These are phyloP conservation scores for Loris lydekkerianus DNA, from an alignment of 2,797 vertebrate genomes.

Conservation along the genomic window DNA sequence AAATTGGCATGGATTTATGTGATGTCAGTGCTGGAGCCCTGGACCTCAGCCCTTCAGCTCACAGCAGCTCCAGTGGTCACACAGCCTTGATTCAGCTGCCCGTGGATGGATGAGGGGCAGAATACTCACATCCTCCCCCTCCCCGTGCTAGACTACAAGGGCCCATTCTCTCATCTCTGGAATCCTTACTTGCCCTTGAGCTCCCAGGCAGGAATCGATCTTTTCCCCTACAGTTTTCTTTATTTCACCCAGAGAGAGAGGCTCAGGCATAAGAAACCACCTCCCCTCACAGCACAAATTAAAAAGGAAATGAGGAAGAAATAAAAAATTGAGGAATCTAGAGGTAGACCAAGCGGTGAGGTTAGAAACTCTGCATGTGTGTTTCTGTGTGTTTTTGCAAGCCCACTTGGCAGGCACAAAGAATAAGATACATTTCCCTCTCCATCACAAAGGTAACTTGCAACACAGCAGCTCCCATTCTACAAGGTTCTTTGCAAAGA, in stretches of 20 bases:
- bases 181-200: not conserved
- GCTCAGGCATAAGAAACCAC: not conserved
- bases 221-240: not conserved
- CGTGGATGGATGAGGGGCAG: not conserved
- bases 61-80: not conserved
- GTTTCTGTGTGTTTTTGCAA: conserved; percentile 31
- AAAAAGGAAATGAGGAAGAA: not conserved
- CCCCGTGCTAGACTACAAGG: not conserved
- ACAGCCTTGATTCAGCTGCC: conserved; percentile 25
- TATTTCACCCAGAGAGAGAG: not conserved
- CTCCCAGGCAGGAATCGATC: not conserved
- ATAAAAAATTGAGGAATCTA: not conserved
- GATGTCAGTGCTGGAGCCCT: not conserved
- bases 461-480: conserved; percentile 69
- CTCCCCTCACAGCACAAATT: not conserved
- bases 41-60: not conserved
- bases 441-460: conserved; percentile 65
- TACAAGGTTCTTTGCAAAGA: conserved; percentile 61
- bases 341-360: not conserved
- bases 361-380: not conserved
- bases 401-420: not conserved
- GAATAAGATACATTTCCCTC: conserved; percentile 45
- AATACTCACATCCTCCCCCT: too few species aligned
- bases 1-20: conserved; percentile 74
- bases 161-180: not conserved